Evolutionary conservation across 2,113 vertebrate species (phyloP).

Genomic region (Pluvianellus socialis): DNA sequence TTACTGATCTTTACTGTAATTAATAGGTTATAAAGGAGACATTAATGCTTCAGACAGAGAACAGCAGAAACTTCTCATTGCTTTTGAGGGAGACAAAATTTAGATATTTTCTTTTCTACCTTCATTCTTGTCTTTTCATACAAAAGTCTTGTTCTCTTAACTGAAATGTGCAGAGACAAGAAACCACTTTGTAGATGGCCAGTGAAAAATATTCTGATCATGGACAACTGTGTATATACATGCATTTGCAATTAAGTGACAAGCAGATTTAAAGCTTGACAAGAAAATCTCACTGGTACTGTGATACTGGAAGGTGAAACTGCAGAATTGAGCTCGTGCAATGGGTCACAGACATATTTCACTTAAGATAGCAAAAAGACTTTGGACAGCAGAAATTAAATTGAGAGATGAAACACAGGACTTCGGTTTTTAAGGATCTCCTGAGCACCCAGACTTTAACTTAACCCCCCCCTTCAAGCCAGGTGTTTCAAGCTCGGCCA

Average conservation of each 20-base stretch:
- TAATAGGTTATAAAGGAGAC: neutral
- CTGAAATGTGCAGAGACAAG: neutral
- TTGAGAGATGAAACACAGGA: neutral
- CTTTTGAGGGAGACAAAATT: neutral
- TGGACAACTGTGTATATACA: neutral
- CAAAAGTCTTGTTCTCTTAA: neutral
- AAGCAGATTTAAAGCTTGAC: neutral
- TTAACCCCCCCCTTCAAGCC: neutral
- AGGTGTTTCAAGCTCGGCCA: neutral
- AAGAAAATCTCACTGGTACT: neutral
- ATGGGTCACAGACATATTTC: neutral
- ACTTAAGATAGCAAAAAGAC: neutral
- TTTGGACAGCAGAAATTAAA: neutral
- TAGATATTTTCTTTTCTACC: neutral
- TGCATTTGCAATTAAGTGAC: neutral
- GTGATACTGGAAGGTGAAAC: neutral
- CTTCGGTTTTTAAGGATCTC: neutral
- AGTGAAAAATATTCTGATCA: neutral
- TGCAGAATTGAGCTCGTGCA: conserved; percentile 23
- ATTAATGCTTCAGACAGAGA: neutral
- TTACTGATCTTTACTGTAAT: neutral
- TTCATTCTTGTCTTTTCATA: neutral
- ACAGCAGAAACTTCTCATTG: neutral
- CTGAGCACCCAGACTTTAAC: neutral
- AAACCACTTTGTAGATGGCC: neutral